A percentile compares a stretch with the other conserved stretches of the same genome.
These are phyloP conservation scores for Cladorhizidae sp. DNA, from an alignment of 37 sponge, comb jelly and placozoan genomes.

Conservation along the genomic window DNA sequence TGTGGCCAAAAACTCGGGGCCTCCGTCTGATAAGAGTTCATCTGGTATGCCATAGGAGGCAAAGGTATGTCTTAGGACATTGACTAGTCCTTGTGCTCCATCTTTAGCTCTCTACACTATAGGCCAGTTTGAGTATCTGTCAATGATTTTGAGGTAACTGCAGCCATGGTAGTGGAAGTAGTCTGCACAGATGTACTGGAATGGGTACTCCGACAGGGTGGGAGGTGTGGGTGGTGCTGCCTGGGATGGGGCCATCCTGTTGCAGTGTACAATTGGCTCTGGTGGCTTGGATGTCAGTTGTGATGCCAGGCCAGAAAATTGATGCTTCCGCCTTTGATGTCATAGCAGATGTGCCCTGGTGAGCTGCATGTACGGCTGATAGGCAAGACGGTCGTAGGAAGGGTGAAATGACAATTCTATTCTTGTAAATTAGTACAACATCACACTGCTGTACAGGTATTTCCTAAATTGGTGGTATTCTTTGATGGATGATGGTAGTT, in stretches of 20 bases:
- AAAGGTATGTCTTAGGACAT: too few relatives aligned
- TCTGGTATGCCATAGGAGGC: slow-evolving; percentile 43
- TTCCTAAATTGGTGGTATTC: slow-evolving; percentile 44
- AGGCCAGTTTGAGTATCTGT: slow-evolving; percentile 42
- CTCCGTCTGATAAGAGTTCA: slow-evolving; percentile 37
- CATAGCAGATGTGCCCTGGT: slow-evolving; percentile 38
- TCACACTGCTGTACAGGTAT: slow-evolving; percentile 38
- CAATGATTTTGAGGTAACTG: slow-evolving; percentile 22
- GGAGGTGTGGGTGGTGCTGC: slow-evolving; percentile 28
- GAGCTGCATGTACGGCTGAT: slow-evolving; percentile 36
- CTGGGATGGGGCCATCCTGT: slow-evolving; percentile 36
- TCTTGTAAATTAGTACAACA: slow-evolving; percentile 35
- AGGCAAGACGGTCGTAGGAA: slow-evolving; percentile 9
- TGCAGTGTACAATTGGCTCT: slow-evolving; percentile 31
- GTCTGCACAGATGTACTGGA: too few relatives aligned
- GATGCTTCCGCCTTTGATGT: slow-evolving; percentile 24
- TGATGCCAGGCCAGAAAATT: slow-evolving; percentile 45
- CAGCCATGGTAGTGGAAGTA: slow-evolving; percentile 32
- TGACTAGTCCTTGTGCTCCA: too few relatives aligned
- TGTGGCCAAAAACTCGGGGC: slow-evolving; percentile 29
- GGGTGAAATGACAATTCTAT: slow-evolving; percentile 41
- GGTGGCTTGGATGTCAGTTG: too few relatives aligned
- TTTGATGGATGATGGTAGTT: slow-evolving; percentile 11
- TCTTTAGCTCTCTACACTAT: slow-evolving; percentile 42
- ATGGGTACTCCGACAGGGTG: slow-evolving; percentile 12